Conservation (phyloP, 2,888 invertebrate species). For the Lingula anatina region DNA sequence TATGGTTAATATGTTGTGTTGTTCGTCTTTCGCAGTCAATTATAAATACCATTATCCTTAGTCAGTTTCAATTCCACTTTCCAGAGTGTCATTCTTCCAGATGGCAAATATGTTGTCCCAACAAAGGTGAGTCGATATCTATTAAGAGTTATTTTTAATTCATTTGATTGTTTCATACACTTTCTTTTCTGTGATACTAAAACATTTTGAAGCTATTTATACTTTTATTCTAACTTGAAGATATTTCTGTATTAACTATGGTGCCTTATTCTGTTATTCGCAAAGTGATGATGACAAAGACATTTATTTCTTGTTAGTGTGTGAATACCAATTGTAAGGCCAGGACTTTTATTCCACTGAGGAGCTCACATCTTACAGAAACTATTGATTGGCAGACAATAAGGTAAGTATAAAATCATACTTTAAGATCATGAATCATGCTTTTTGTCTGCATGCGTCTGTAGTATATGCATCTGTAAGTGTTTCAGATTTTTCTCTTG, state of each 20-base stretch:
- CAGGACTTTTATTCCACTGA: slow-evolving; percentile 44
- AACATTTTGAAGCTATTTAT: no score
- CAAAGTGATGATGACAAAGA: not conserved
- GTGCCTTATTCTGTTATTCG: no score
- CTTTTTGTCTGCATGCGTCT: not conserved
- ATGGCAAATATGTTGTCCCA: slow-evolving; percentile 61
- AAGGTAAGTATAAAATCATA: slow-evolving; percentile 40
- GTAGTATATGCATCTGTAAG: not conserved
- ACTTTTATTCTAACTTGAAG: no score
- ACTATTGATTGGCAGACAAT: slow-evolving; percentile 76
- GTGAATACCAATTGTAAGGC: slow-evolving; percentile 42
- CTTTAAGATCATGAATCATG: no score
- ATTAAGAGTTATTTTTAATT: no score
- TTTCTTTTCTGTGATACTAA: no score
- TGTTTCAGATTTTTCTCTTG: not conserved
- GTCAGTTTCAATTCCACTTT: slow-evolving; percentile 1
- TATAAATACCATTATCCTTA: not conserved
- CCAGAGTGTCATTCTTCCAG: slow-evolving; percentile 59
- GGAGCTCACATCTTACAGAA: slow-evolving; percentile 60
- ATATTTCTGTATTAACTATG: no score
- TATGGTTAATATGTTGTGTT: no score
- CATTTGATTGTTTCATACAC: no score
- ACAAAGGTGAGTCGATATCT: slow-evolving; percentile 44
- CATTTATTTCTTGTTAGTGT: slow-evolving; percentile 25
- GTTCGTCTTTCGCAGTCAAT: no score